Conservation (phyloP, 2,113 vertebrate species). For the Holacanthus passer region DNA sequence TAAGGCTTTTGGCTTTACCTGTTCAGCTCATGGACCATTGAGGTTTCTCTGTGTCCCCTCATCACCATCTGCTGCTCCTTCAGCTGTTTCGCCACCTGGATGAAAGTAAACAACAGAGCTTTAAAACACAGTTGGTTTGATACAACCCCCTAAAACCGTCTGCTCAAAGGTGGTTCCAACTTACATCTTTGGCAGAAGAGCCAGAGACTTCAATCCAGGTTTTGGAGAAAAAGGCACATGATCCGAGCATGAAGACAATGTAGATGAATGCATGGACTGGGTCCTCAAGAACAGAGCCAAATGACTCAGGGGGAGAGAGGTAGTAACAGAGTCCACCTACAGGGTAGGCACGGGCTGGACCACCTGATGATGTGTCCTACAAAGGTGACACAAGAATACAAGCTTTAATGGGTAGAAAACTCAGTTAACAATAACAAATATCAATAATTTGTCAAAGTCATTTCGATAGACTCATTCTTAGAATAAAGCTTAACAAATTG, state of each 20-base stretch:
- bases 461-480: not conserved
- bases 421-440: not conserved
- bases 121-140: not conserved
- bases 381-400: slow-evolving; percentile 4
- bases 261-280: slow-evolving; percentile 95
- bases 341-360: slow-evolving; percentile 97
- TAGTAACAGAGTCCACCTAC: slow-evolving; percentile 98
- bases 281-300: slow-evolving; percentile 93
- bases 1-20: slow-evolving; percentile 83
- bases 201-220: slow-evolving; percentile 99
- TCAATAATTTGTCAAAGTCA: not conserved
- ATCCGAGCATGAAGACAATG: slow-evolving; percentile 98
- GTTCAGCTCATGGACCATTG: slow-evolving; percentile 99
- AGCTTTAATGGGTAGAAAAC: not conserved
- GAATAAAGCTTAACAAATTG: not conserved
- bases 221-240: slow-evolving; percentile 99
- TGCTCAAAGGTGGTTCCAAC: slow-evolving; percentile 59
- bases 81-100: slow-evolving; percentile 96
- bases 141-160: not conserved
- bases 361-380: slow-evolving; percentile 91
- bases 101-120: not conserved
- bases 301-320: slow-evolving; percentile 96
- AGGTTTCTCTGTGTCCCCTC: slow-evolving; percentile 97
- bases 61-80: slow-evolving; percentile 89
- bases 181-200: slow-evolving; percentile 98